phyloP scores from a whole-genome alignment of 2,888 invertebrate genomes.

The Chelonus formosanus region DNA sequence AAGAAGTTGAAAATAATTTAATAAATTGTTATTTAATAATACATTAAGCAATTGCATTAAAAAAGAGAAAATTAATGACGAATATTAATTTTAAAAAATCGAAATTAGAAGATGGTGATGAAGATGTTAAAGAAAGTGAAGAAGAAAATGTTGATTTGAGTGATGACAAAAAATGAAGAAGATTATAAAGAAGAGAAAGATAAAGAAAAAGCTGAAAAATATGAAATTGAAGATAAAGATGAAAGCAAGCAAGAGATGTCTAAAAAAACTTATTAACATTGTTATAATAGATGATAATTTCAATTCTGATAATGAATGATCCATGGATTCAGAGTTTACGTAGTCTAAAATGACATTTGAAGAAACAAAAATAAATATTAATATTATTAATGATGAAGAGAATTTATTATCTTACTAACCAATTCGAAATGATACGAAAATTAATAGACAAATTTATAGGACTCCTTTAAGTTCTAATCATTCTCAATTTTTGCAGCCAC shows the following conservation, averaged over 20 bases:
- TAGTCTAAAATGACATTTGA: conserved; percentile 27
- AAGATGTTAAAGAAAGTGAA: conserved; percentile 60
- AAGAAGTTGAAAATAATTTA: conserved; percentile 71
- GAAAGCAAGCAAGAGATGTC: conserved; percentile 34
- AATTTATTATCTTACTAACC: conserved; percentile 34
- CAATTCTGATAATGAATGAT: conserved; percentile 34
- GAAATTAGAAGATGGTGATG: conserved; percentile 59
- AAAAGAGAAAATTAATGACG: conserved; percentile 41
- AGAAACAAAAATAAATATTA: conserved; percentile 42
- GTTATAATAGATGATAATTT: conserved; percentile 52
- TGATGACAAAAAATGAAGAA: conserved; percentile 61
- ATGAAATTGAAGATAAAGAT: conserved; percentile 55
- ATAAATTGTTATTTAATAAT: conserved; percentile 76
- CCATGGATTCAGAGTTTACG: conserved; percentile 16
- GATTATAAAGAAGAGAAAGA: conserved; percentile 66
- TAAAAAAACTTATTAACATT: conserved; percentile 51
- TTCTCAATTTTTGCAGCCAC: not conserved
- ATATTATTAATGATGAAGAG: conserved; percentile 45
- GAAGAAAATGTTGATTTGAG: conserved; percentile 61
- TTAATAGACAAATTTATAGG: conserved; percentile 44
- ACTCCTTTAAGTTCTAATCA: conserved; percentile 45
- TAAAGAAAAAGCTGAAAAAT: too few species aligned
- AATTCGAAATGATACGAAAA: conserved; percentile 32
- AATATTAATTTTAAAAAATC: conserved; percentile 52
- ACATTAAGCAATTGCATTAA: conserved; percentile 69